A percentile compares a stretch with the other conserved stretches of the same genome.
phyloP scores from a whole-genome alignment of 2,888 invertebrate species.

The Tanaodytes sp. region DNA sequence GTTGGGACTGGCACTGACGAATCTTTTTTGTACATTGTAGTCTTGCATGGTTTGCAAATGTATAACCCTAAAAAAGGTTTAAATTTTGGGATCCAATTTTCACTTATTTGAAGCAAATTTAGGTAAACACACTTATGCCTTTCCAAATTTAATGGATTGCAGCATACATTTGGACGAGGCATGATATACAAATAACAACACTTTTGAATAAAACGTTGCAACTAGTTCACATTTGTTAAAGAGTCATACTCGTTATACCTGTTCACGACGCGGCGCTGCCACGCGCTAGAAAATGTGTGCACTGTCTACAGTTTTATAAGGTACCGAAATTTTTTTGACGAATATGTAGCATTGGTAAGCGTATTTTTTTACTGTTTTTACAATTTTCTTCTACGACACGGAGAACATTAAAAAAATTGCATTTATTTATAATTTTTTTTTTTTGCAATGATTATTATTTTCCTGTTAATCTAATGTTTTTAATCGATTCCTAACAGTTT shows the following conservation, averaged over 20 bases:
- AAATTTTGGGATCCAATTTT: conserved; percentile 25
- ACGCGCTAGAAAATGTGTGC: not conserved
- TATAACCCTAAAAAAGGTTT: conserved; percentile 25
- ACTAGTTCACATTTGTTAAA: too few species aligned
- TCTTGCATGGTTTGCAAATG: conserved; percentile 30
- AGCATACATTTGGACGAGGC: conserved; percentile 19
- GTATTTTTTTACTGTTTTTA: not conserved
- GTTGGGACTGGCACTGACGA: too few species aligned
- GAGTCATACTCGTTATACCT: too few species aligned
- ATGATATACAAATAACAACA: too few species aligned
- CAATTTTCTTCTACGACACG: not conserved
- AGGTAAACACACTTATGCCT: conserved; percentile 23
- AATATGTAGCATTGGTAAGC: not conserved
- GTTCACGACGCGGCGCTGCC: too few species aligned
- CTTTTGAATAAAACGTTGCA: too few species aligned
- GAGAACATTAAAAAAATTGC: not conserved
- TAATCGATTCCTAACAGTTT: too few species aligned
- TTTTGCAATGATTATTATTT: too few species aligned
- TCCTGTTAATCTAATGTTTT: too few species aligned
- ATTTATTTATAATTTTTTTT: not conserved
- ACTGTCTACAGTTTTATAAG: not conserved
- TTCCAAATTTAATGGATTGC: conserved; percentile 27
- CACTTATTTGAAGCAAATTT: conserved; percentile 11
- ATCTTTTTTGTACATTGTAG: too few species aligned
- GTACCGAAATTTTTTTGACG: not conserved